Conservation (phyloP, 1,140 invertebrate genomes). For the Dendrolimus punctatus region DNA sequence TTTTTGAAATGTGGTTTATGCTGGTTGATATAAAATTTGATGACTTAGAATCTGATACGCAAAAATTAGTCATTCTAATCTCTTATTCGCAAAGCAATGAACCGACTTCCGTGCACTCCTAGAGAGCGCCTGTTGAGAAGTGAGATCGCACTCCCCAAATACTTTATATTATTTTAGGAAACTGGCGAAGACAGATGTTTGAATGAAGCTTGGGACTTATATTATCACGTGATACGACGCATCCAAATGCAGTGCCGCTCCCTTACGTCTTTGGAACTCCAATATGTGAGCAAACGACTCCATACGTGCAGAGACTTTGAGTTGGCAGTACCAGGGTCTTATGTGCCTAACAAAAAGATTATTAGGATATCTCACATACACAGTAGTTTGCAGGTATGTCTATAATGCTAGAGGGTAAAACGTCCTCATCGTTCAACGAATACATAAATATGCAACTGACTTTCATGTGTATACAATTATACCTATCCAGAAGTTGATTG, state of each 20-base stretch:
- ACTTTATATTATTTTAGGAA: constrained; percentile 41
- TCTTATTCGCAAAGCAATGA: no score
- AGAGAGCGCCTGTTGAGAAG: no score
- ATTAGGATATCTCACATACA: constrained; percentile 93
- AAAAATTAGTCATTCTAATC: no score
- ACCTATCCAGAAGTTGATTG: no score
- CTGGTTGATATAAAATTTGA: no score
- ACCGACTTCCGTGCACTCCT: no score
- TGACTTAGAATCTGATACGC: no score
- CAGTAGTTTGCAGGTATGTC: constrained; percentile 75
- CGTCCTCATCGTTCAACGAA: no score
- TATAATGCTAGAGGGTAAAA: no score
- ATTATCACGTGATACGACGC: constrained; percentile 97
- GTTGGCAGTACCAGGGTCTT: constrained; percentile 95
- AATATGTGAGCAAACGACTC: constrained; percentile 96
- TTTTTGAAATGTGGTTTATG: no score
- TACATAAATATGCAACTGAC: no score
- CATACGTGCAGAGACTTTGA: constrained; percentile 92
- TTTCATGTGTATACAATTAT: no score
- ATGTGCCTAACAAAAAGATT: constrained; percentile 89
- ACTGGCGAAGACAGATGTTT: constrained; percentile 91
- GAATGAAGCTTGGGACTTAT: constrained; percentile 98
- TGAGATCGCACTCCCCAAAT: neutral
- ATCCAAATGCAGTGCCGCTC: constrained; percentile 96
- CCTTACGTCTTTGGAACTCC: constrained; percentile 90